phyloP scores from a whole-genome alignment of 1,140 invertebrate species.

The Thereuonema tuberculata region DNA sequence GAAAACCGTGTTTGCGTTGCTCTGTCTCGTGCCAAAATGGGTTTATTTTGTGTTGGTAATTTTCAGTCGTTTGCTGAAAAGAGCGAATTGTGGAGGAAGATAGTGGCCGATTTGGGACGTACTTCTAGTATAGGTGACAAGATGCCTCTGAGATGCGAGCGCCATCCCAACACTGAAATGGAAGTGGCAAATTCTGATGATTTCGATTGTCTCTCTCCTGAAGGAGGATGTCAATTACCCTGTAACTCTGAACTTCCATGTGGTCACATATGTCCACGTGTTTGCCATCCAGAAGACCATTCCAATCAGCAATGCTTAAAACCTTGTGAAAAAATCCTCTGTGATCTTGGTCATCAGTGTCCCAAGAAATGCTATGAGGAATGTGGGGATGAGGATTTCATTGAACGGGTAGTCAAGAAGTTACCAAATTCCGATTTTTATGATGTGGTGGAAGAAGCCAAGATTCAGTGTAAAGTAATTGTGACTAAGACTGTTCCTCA shows the following conservation, averaged over 20 bases:
- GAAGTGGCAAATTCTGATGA: too few relatives aligned
- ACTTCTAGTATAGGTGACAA: neutral
- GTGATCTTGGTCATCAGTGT: slow-evolving; percentile 11
- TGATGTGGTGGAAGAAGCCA: too few relatives aligned
- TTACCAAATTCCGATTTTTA: neutral
- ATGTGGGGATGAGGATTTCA: slow-evolving; percentile 17
- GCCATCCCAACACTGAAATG: slow-evolving; percentile 25
- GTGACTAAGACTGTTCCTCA: too few relatives aligned
- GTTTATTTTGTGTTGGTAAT: slow-evolving; percentile 19
- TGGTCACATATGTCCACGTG: slow-evolving; percentile 16
- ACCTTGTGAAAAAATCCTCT: slow-evolving; percentile 11
- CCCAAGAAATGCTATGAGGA: slow-evolving; percentile 8
- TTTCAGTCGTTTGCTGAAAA: slow-evolving; percentile 6
- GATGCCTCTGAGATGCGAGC: slow-evolving; percentile 28
- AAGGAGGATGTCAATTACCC: slow-evolving; percentile 30
- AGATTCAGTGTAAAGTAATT: too few relatives aligned
- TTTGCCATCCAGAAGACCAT: slow-evolving; percentile 10
- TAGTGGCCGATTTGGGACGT: neutral
- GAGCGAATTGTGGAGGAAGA: slow-evolving; percentile 4
- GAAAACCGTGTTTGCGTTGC: slow-evolving; percentile 19
- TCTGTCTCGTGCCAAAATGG: slow-evolving; percentile 18
- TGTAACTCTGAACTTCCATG: slow-evolving; percentile 23
- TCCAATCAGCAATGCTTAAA: neutral
- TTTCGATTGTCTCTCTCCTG: too few relatives aligned
- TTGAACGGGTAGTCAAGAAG: neutral